These are phyloP conservation scores for Papilio protenor DNA, from an alignment of 2,888 invertebrate species.

Conservation along the genomic window DNA sequence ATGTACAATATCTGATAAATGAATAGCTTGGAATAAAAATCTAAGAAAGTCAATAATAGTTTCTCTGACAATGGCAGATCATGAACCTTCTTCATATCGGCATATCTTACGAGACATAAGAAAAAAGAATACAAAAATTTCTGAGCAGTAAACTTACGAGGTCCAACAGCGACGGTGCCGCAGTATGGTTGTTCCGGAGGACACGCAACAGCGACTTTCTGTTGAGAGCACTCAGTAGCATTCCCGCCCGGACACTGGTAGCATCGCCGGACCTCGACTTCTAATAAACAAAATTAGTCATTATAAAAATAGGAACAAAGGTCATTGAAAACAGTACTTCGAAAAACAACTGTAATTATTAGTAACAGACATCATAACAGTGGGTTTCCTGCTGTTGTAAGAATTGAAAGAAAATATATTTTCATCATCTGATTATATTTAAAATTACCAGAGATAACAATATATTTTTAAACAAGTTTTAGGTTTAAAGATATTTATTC, in stretches of 20 bases:
- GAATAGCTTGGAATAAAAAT: no score
- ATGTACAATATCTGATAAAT: neutral
- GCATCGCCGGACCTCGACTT: conserved; percentile 55
- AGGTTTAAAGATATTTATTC: no score
- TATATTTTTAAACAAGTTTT: no score
- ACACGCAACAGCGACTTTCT: conserved; percentile 52
- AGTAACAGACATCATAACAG: no score
- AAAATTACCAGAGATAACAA: no score
- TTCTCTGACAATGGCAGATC: no score
- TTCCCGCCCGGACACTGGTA: conserved; percentile 55
- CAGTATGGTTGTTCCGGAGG: conserved; percentile 60
- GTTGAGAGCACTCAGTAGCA: conserved; percentile 45
- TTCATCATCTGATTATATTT: no score
- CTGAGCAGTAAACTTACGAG: conserved; percentile 54
- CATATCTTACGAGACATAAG: no score
- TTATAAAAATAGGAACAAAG: conserved; percentile 36
- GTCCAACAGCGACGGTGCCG: conserved; percentile 61
- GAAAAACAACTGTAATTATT: neutral
- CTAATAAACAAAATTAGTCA: conserved; percentile 49
- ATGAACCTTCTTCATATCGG: neutral
- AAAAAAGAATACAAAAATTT: neutral
- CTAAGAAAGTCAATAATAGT: no score
- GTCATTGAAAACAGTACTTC: neutral
- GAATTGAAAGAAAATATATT: no score
- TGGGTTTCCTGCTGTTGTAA: no score